phyloP scores from a whole-genome alignment of 2,113 vertebrate genomes.

The Cyphomyrus discorhynchus region DNA sequence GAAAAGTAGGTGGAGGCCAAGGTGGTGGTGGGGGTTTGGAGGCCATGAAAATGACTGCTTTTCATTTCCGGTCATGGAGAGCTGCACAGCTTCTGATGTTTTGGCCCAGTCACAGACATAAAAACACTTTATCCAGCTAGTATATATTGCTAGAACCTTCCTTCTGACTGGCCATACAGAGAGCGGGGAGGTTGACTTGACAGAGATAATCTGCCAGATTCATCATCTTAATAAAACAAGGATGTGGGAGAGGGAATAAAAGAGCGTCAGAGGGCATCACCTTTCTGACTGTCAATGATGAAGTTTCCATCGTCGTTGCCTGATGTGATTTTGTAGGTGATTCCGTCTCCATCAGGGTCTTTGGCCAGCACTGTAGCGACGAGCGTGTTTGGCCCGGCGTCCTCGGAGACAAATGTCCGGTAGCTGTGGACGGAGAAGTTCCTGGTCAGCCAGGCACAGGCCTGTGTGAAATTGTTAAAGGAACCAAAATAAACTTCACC shows the following conservation, averaged over 20 bases:
- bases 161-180: neutral
- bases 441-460: neutral
- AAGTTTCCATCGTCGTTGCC: constrained; percentile 79
- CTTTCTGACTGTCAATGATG: constrained; percentile 78
- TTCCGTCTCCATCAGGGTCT: constrained; percentile 78
- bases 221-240: neutral
- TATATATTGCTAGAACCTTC: neutral
- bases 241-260: neutral
- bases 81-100: neutral
- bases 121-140: neutral
- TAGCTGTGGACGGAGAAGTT: constrained; percentile 60
- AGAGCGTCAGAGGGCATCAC: constrained; percentile 46
- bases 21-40: neutral
- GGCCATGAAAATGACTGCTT: neutral
- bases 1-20: neutral
- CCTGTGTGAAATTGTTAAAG: neutral
- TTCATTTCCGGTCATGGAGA: neutral
- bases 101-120: neutral
- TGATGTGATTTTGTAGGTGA: constrained; percentile 68
- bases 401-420: constrained; percentile 81
- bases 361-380: constrained; percentile 77
- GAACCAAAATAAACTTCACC: neutral
- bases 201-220: neutral
- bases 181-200: neutral
- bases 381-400: constrained; percentile 76